Base-by-base conservation (phyloP, 2,888 invertebrate species). In the Electrophaes corylata region DNA sequence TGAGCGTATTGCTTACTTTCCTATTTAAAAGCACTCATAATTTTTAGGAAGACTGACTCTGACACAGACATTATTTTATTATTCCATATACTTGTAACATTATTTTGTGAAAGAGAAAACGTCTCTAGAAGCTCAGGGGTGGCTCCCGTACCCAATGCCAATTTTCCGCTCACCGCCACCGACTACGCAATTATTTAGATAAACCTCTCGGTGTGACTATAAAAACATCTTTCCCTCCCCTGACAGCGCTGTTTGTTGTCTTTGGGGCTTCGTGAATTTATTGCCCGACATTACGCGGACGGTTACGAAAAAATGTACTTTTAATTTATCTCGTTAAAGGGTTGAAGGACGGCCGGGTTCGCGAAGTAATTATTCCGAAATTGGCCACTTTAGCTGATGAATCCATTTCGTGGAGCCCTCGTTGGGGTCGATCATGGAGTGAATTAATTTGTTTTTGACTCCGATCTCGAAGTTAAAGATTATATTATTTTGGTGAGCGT, bases 301-400 rank as follows among this genome's bases (percentile, higher is more conserved):
- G 87, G 90, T 91, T 89, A 84, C 85, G 85, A 91, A 91, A 91
- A 91, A 91, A 91, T 90, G 87, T 90, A 89, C 91, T 91, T 91
- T 91, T 91, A 91, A 91, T 91, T 91, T 91, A 90, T 91, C 91
- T 91, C 89, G 90, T 91, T 91, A 91, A 91, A 91, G 91, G 91
- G 91, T 91, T 91, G 90, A 91, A 85, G 88, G 86, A 90, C 90
- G 88, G 79, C 78, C 78, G 82, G 90, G 88, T 86, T 85, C 84
- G 88, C 87, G 87, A 79, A 91, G 91, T 91, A 91, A 91, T 91
- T 91, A 90, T 88, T 87, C 88, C 85, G 81, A 80, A 91, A 91
- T 91, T 91, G 91, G 87, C 89, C 91, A 91, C 91, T 91, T 90
- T 89, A 79, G 79, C 87, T 90, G 91, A 91, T 91, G 91, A 91